Evolutionary conservation across 2,888 invertebrate species (phyloP), one percentile per base, ranked within the genome.

Genomic region (Helicoverpa assulta): DNA sequence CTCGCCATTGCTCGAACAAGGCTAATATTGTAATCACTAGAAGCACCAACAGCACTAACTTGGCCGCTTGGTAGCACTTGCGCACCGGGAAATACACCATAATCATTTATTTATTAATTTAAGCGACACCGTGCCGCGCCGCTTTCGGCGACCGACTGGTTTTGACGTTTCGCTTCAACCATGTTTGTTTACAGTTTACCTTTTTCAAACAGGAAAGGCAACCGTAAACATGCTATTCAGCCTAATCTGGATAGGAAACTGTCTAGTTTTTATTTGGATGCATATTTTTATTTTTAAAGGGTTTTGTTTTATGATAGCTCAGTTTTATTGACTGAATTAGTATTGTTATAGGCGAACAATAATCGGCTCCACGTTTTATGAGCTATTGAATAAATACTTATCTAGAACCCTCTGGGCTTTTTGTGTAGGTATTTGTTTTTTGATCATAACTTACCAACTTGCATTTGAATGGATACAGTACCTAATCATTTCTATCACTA

Each of bases 211-310:
- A 90, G 93, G 92, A 93, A 92, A 89, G 82, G 86, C 81, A 71
- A 89, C 82, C 97, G 74, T 98, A 97, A 60, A 98, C 98, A 86
- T 97, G 92, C 80, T 80, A 86, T 90, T 89, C 86, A 84, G 90
- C 88, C 90, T 91, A 85, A 91, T 91, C 90, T 75, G 50, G 61
- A 67, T 76, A 66, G 77, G 81, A 84, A 85, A 80, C 70, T 55
- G 74, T 71, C 75, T 52, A 63, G 57, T 62, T 76, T 76, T 74
- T 59, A 62, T 70, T 67, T 60, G 21, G 19, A 16, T 29, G 65
- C 67, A 58, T 64, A 53, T 62, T 74, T 58, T 68, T 54, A 54
- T 43, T 58, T 68, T 56, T 54, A n/a, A 21, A 10, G 7, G 14
- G 18, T 21, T 43, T 67, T 26, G n/a, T 68, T 68, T 70, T 50